Base-by-base conservation (phyloP, 2,888 invertebrate species). In the Antitype chi region DNA sequence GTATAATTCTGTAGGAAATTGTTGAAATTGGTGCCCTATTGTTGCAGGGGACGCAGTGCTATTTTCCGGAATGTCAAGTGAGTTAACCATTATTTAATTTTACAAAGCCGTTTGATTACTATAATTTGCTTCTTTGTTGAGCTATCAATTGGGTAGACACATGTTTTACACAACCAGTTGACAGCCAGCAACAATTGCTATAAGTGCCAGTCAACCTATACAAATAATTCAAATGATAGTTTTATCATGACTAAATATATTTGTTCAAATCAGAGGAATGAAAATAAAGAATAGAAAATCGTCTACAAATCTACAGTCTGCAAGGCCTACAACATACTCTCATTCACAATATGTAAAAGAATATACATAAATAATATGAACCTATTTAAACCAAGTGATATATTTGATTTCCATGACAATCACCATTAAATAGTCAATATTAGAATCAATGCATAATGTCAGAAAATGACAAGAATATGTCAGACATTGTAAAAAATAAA, bases 61-160 rank as follows among this genome's bases (percentile, higher is more conserved):
- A 89, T 97, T 97, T 92, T 96, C 97, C 88, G 97, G 97, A 85
- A 97, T 97, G 94, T 97, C 97, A 94, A 97, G 97, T 97, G 92
- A 94, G 97, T 92, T 74, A 64, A 60, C 64, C 66, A 82, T 76
- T 55, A 17, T 62, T 28, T 63, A 38, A 53, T 57, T 69, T 66
- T 49, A 49, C 9, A 9, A 28, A 74, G 25, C 17, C 17, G 13
- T 53, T 60, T 17, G 38, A 62, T 25, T 49, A 23, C 3, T 55
- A 3, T 38, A 32, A 63, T 57, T 55, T 20, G 25, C 32, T 55
- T 32, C 13, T 43, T 43, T 63, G 5, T 38, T 38, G 20, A 60
- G 17, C 8, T 57, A 2, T 62, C 75, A 7, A 49, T 23, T 55
- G 23, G 0, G 32, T 17, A 53, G 47, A 47, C 25, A 69, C 8